Base-by-base conservation (phyloP, 2,888 invertebrate species). In the Pseudanteris insignis region DNA sequence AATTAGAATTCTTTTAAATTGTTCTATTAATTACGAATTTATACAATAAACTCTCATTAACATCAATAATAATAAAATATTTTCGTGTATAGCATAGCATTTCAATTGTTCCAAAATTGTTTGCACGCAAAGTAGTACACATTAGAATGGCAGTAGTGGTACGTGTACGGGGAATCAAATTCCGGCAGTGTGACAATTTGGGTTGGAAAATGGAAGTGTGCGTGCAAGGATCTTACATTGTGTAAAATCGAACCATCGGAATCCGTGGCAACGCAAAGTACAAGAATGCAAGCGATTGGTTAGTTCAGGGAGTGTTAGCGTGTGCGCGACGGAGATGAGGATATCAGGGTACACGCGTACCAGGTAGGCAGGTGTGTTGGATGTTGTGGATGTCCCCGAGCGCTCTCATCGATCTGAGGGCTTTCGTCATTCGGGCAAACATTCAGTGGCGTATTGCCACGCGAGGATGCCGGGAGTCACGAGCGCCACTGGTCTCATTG, bases 401-500 rank as follows among this genome's bases (percentile, higher is more conserved):
- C 54, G 34, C 30, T 7, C 47, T 40, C 54, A 60, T 60, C 54
- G 54, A 54, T 60, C 54, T 36, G 37, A 43, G 15, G 18, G 48
- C 43, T 54, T 54, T 60, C 53, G 43, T 60, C 54, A 54, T 54
- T 50, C 29, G 44, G 40, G 34, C 40, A 46, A 14, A 32, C 37
- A 50, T 46, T 59, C 59, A 53, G 48, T 53, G 55, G 40, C 55
- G 47, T 51, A 62, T 53, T 38, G 44, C 43, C 40, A 50, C 29
- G 47, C 34, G 46, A 66, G 53, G 43, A 79, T 79, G 78, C 66
- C 76, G 13, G 69, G 75, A 53, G 48, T 68, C 25, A 70, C 74
- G 7, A 79, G 78, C 64, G 69, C 70, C 36, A 79, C 79, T 8
- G 79, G 79, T 1, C 76, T 79, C 18, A 70, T 79, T 11, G 74